Evolutionary conservation across 2,113 vertebrate genomes (phyloP).

Genomic region (Isurus oxyrinchus): DNA sequence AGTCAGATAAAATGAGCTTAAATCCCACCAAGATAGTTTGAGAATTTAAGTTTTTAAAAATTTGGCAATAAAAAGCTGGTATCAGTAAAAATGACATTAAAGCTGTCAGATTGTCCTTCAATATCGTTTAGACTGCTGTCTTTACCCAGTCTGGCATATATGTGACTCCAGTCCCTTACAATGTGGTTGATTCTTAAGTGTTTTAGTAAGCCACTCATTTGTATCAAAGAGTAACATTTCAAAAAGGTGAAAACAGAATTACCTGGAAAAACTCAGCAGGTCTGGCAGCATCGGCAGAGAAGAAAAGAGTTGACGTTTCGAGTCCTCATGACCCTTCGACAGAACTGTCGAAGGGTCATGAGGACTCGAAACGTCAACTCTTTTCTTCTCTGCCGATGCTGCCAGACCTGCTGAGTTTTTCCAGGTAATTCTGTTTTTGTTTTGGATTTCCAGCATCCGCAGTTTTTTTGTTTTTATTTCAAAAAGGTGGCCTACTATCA

Average conservation of each 20-base stretch:
- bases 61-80: not conserved
- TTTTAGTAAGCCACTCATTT: not conserved
- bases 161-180: not conserved
- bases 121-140: not conserved
- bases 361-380: too few species aligned
- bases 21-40: not conserved
- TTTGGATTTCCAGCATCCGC: too few species aligned
- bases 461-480: too few species aligned
- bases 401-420: too few species aligned
- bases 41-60: not conserved
- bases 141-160: not conserved
- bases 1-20: not conserved
- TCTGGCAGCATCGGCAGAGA: too few species aligned
- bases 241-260: too few species aligned
- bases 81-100: not conserved
- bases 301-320: too few species aligned
- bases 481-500: not conserved
- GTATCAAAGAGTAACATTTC: not conserved
- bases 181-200: not conserved
- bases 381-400: too few species aligned
- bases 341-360: too few species aligned
- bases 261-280: too few species aligned
- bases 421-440: too few species aligned
- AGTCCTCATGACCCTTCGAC: too few species aligned
- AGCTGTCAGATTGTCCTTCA: constrained; percentile 1